Base-by-base conservation (phyloP, 2,888 invertebrate genomes). In the Ctena decussata region DNA sequence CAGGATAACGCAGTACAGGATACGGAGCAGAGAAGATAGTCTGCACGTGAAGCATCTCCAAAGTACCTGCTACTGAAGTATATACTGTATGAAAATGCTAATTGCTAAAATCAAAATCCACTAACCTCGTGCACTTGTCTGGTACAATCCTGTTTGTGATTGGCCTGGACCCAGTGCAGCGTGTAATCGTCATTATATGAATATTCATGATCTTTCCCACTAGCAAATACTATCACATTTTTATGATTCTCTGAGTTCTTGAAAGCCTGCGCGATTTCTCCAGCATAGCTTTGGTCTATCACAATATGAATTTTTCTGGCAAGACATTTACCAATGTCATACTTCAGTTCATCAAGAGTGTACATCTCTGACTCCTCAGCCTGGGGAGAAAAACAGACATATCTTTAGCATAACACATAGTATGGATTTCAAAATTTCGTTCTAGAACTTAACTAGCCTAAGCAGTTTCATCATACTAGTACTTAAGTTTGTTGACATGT, bases 231-330 rank as follows among this genome's bases (percentile, higher is more conserved):
- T 24, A 94, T 89, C 24, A 96, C 95, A 89, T 96, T 96, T 30
- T 86, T 80, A 87, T 96, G 95, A 0, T 90, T 86, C 37, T 84
- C 75, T 0, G 96, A 95, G 49, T 92, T 89, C 60, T 92, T 90
- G 74, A 96, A 92, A 15, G 94, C 94, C 32, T 94, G 93, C 21
- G 95, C 94, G 24, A 96, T 85, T 84, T 95, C 94, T 1, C 96
- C 96, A 0, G 96, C 94, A 89, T 96, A 96, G 89, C 96, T 96
- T 91, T 96, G 96, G 90, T 96, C 96, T 1, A 95, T 96, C 5
- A 96, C 91, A 18, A 96, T 85, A 53, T 96, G 94, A 21, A 96
- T 96, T 46, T 96, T 95, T 1, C 95, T 94, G 0, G 96, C 96
- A 44, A 93, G 89, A 89, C 96, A 96, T 39, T 95, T 92, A 0